phyloP scores from a whole-genome alignment of 2,888 invertebrate species.

The Drosophila paucipuncta region DNA sequence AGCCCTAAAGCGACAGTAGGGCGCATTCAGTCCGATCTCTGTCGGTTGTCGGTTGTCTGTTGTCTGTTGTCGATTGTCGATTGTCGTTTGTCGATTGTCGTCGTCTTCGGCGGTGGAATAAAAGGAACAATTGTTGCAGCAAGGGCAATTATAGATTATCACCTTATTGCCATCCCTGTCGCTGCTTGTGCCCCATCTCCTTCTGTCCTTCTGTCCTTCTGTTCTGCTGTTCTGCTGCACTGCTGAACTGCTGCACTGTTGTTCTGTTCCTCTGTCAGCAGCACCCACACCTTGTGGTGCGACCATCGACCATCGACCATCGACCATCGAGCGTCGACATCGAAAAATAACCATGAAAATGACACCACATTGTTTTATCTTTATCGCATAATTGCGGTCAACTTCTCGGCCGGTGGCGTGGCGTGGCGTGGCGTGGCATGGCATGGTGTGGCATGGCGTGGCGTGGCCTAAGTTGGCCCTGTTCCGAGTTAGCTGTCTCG shows the following conservation, averaged over 20 bases:
- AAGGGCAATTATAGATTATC: conserved; percentile 80
- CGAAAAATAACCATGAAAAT: conserved; percentile 77
- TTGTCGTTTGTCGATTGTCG: conserved; percentile 8
- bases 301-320: conserved; percentile 4
- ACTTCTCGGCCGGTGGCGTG: conserved; percentile 47
- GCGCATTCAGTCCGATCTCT: conserved; percentile 47
- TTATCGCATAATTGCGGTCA: conserved; percentile 81
- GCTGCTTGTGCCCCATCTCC: conserved; percentile 4
- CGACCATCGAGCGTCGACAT: conserved; percentile 28
- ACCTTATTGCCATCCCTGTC: conserved; percentile 49
- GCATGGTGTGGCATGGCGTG: background rate
- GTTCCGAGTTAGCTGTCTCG: background rate
- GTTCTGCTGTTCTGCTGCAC: background rate
- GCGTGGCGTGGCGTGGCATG: background rate
- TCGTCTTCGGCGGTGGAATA: conserved; percentile 67
- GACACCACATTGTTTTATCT: conserved; percentile 82
- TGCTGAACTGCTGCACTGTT: too few species aligned
- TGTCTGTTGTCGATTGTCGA: conserved; percentile 2
- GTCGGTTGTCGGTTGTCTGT: conserved; percentile 1
- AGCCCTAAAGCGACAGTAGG: conserved; percentile 58
- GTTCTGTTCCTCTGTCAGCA: conserved; percentile 6
- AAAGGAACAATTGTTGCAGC: conserved; percentile 77
- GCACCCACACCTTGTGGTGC: conserved; percentile 44
- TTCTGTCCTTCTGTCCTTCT: background rate
- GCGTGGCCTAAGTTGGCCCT: background rate